These are phyloP conservation scores for Tragelaphus strepsiceros DNA, from an alignment of 2,113 vertebrate species.

Conservation along the genomic window DNA sequence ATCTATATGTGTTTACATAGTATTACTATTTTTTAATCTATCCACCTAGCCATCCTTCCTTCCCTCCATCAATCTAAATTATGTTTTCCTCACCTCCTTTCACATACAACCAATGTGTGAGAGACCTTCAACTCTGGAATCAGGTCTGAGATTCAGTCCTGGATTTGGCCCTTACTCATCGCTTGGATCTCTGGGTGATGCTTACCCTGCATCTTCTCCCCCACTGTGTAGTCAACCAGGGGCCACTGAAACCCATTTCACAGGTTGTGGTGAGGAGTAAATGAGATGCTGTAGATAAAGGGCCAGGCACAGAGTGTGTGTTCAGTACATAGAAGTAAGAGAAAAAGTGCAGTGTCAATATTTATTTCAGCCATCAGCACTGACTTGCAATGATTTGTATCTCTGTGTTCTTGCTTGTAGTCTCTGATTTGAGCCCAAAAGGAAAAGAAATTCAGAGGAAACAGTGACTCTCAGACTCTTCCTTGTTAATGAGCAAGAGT, in stretches of 20 bases:
- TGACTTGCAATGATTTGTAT: background rate
- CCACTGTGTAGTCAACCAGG: background rate
- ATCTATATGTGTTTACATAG: background rate
- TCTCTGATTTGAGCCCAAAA: background rate
- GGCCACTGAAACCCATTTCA: background rate
- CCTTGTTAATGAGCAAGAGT: background rate
- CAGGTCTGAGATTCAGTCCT: background rate
- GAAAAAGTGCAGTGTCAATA: background rate
- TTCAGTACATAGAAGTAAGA: background rate
- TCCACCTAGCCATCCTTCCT: background rate
- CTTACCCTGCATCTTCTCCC: background rate
- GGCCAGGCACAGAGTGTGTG: background rate
- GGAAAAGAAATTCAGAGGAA: background rate
- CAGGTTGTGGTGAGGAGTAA: background rate
- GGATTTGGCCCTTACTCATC: background rate
- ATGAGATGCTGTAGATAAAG: background rate
- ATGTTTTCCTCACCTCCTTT: background rate
- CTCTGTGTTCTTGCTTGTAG: background rate
- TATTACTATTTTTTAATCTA: background rate
- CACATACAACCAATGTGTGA: background rate
- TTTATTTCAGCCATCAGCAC: background rate
- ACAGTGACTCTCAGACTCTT: background rate
- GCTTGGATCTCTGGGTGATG: background rate
- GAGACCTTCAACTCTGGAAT: background rate
- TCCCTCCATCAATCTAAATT: background rate